Conservation (phyloP, 2,797 vertebrate genomes). For the Acrossocheilus fasciatus region DNA sequence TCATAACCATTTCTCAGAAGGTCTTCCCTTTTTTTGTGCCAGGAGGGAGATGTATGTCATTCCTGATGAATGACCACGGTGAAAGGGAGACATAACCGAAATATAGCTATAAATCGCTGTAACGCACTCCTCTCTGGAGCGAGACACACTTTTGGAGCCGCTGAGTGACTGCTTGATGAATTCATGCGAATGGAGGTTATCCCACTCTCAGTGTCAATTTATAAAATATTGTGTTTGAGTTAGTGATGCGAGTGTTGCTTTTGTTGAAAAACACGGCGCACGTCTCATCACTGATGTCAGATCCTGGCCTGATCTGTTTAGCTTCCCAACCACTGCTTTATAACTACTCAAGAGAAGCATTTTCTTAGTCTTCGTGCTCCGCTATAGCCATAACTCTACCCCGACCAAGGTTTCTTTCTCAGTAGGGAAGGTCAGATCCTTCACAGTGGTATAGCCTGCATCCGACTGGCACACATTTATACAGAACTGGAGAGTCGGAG, state of each 20-base stretch:
- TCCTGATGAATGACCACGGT: conserved; percentile 17
- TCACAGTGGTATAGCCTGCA: not conserved
- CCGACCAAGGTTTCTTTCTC: conserved; percentile 20
- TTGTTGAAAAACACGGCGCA: not conserved
- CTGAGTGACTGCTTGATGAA: conserved; percentile 12
- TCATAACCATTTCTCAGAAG: not conserved
- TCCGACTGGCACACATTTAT: not conserved
- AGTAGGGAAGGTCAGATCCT: conserved; percentile 2
- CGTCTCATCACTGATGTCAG: conserved; percentile 16
- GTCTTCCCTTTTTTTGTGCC: not conserved
- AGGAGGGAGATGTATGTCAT: not conserved
- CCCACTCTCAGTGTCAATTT: not conserved
- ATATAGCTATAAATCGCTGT: conserved; percentile 24
- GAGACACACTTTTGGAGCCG: not conserved
- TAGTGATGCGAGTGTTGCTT: conserved; percentile 1
- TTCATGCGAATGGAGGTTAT: conserved; percentile 26
- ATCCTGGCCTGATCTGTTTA: not conserved
- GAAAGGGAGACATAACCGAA: conserved; percentile 8
- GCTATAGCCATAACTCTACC: conserved; percentile 37
- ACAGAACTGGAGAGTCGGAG: not conserved
- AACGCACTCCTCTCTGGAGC: conserved; percentile 28
- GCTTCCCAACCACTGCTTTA: conserved; percentile 9
- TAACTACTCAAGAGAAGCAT: conserved; percentile 12
- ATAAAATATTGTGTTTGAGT: conserved; percentile 28
- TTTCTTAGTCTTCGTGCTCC: conserved; percentile 23